Percentiles rank a stretch among this genome's conserved stretches.
phyloP scores from a whole-genome alignment of 2,797 vertebrate genomes.

The Rachycentron canadum region DNA sequence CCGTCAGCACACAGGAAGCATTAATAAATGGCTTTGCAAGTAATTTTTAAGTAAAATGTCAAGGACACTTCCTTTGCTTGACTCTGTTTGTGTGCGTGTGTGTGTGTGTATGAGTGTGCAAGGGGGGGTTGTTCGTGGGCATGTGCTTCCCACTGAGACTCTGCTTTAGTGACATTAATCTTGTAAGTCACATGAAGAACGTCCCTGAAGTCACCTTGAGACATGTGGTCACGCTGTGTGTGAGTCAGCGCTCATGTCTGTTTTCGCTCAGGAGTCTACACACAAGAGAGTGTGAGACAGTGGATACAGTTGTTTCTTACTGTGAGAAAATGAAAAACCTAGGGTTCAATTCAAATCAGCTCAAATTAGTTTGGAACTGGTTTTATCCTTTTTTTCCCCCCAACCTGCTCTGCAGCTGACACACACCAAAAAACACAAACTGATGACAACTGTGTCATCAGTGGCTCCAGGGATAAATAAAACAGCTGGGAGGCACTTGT shows the following conservation, averaged over 20 bases:
- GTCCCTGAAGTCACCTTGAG: constrained; percentile 46
- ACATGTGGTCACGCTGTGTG: constrained; percentile 12
- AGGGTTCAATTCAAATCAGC: background rate
- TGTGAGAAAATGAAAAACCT: background rate
- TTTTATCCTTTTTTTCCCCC: background rate
- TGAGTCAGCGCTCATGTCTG: constrained; percentile 15
- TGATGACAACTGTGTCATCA: too few species aligned
- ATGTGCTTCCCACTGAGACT: constrained; percentile 14
- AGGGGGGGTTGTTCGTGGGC: background rate
- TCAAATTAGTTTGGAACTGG: background rate
- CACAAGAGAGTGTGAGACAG: background rate
- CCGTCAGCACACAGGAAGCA: constrained; percentile 4
- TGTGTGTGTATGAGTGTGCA: constrained; percentile 11
- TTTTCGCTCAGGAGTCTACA: constrained; percentile 1
- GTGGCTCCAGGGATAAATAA: too few species aligned
- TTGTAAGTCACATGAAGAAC: constrained; percentile 31
- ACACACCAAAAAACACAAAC: too few species aligned
- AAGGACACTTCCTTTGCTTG: constrained; percentile 34
- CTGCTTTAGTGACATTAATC: constrained; percentile 41
- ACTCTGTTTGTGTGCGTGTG: constrained; percentile 12
- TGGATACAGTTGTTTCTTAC: background rate
- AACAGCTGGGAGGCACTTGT: too few species aligned
- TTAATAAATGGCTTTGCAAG: constrained; percentile 20
- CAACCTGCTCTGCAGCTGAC: too few species aligned
- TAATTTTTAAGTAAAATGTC: constrained; percentile 62